Evolutionary conservation across 1,140 invertebrate genomes (phyloP).

Genomic region (Calycopis cecrops): DNA sequence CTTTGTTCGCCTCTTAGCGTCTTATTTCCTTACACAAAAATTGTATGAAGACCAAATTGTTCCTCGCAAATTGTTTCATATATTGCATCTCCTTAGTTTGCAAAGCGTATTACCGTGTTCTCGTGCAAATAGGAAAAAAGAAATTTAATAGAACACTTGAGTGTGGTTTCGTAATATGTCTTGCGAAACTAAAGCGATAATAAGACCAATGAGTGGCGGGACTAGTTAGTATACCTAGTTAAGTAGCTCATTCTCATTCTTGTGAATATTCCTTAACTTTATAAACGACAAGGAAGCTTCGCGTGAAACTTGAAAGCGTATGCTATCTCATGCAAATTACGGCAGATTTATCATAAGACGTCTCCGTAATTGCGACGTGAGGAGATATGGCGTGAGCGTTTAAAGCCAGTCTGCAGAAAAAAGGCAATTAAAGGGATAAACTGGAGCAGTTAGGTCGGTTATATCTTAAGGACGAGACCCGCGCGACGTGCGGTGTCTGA

Average conservation of each 20-base stretch:
- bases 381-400: constrained; percentile 65
- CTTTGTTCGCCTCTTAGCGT: constrained; percentile 66
- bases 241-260: constrained; percentile 70
- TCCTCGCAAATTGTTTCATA: constrained; percentile 41
- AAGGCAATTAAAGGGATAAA: constrained; percentile 74
- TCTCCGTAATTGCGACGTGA: constrained; percentile 73
- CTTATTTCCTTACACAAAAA: constrained; percentile 63
- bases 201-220: constrained; percentile 44
- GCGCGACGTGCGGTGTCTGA: constrained; percentile 19
- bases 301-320: constrained; percentile 72
- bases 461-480: constrained; percentile 20
- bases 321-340: constrained; percentile 75
- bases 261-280: constrained; percentile 68
- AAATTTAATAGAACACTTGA: constrained; percentile 12
- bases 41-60: constrained; percentile 61
- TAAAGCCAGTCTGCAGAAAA: constrained; percentile 67
- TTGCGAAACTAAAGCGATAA: constrained; percentile 27
- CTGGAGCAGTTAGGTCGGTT: constrained; percentile 61
- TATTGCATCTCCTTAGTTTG: constrained; percentile 9
- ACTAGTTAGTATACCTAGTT: constrained; percentile 62
- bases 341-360: constrained; percentile 74
- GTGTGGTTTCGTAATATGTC: background rate
- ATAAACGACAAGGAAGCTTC: constrained; percentile 70
- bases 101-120: constrained; percentile 7
- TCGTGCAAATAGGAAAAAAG: constrained; percentile 17